Conservation (phyloP, 2,797 vertebrate genomes). For the Pelochelys cantorii region DNA sequence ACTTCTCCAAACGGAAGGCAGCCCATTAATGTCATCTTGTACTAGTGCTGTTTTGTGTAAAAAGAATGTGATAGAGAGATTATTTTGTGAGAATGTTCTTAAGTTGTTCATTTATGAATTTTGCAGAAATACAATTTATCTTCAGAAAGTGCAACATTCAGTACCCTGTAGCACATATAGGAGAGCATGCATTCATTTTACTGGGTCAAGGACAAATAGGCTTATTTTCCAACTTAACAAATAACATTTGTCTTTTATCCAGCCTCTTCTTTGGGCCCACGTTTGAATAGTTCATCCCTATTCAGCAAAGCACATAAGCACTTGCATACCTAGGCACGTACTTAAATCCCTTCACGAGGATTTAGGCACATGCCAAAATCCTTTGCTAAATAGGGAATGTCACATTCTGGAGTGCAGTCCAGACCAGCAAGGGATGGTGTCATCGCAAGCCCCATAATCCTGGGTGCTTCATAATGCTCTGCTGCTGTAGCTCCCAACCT, state of each 20-base stretch:
- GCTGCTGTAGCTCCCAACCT: background rate
- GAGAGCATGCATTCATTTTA: background rate
- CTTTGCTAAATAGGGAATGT: background rate
- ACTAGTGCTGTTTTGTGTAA: background rate
- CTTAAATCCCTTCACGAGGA: background rate
- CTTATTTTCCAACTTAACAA: background rate
- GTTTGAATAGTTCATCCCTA: background rate
- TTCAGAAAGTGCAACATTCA: slow-evolving; percentile 1
- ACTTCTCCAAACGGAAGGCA: background rate
- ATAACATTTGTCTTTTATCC: background rate
- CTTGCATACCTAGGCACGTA: no score
- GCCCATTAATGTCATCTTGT: background rate
- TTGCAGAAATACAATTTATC: background rate
- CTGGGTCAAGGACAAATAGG: background rate
- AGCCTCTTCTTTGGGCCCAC: background rate
- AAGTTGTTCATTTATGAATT: background rate
- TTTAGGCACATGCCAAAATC: background rate
- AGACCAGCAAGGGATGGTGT: background rate
- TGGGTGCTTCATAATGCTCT: background rate
- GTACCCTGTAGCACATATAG: background rate
- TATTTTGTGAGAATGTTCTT: background rate
- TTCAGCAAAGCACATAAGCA: background rate
- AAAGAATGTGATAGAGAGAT: background rate
- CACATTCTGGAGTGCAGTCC: background rate
- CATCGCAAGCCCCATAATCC: background rate